Conservation (phyloP, 2,113 vertebrate species). For the Tursiops truncatus region DNA sequence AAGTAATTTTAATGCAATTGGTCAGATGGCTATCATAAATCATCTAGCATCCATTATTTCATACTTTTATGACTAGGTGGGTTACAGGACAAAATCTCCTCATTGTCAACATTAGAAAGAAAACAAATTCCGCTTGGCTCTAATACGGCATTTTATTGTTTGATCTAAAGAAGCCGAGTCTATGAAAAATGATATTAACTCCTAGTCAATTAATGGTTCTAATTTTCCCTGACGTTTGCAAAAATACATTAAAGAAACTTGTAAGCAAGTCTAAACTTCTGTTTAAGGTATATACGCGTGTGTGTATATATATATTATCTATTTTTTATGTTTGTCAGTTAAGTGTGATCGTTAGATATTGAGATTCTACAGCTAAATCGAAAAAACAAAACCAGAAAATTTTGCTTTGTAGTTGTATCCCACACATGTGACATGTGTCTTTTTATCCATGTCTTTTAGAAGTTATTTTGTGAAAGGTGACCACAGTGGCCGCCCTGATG, state of each 20-base stretch:
- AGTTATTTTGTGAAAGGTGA: conserved; percentile 4
- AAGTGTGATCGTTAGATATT: neutral
- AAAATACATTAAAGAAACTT: neutral
- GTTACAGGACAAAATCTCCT: neutral
- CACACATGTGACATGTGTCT: neutral
- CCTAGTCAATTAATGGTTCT: neutral
- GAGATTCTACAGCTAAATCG: neutral
- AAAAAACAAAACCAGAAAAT: neutral
- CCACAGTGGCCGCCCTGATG: neutral
- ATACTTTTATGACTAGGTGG: neutral
- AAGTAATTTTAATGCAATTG: neutral
- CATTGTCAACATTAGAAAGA: neutral
- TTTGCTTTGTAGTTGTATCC: neutral
- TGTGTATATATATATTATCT: neutral
- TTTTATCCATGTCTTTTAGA: neutral
- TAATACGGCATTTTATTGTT: neutral
- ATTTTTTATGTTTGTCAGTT: neutral
- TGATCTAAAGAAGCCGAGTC: neutral
- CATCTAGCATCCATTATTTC: neutral
- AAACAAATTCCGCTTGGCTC: neutral
- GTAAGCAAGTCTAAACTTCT: neutral
- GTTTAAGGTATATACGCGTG: neutral
- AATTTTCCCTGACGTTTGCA: neutral
- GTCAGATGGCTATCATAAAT: neutral
- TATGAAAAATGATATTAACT: neutral